phyloP scores from a whole-genome alignment of 2,888 invertebrate species.

The Glaucopsyche alexis region DNA sequence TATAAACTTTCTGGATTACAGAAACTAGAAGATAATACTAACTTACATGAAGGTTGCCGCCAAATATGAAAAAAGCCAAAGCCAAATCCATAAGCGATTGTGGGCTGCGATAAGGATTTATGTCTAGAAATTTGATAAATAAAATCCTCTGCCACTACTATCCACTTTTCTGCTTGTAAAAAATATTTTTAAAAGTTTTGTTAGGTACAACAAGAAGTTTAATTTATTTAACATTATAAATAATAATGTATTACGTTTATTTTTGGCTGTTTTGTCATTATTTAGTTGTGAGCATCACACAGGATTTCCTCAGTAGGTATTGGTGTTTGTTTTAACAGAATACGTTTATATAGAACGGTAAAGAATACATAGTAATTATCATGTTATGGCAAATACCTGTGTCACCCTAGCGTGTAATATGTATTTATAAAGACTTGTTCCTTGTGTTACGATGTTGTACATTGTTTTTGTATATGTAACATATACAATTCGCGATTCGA shows the following conservation, averaged over 20 bases:
- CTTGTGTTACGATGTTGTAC: slow-evolving; percentile 31
- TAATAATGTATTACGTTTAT: not conserved
- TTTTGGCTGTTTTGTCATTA: not conserved
- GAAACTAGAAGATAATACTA: not conserved
- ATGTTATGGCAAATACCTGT: not conserved
- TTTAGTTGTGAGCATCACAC: slow-evolving; percentile 10
- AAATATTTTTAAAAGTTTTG: not conserved
- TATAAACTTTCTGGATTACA: not conserved
- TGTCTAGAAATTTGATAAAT: not conserved
- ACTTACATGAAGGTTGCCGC: not conserved
- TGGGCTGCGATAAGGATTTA: not conserved
- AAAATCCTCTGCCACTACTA: not conserved
- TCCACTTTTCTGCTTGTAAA: not conserved
- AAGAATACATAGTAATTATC: not conserved
- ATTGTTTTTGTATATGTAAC: slow-evolving; percentile 27
- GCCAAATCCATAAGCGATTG: not conserved
- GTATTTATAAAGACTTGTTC: slow-evolving; percentile 12
- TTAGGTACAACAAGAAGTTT: not conserved
- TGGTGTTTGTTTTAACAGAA: not conserved
- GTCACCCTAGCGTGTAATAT: not conserved
- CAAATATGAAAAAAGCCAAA: not conserved
- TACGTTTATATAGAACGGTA: not conserved
- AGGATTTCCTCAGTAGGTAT: not conserved
- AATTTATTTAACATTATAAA: not conserved
- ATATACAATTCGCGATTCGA: slow-evolving; percentile 2